Evolutionary conservation across 1,140 invertebrate species (phyloP).

Genomic region (Leptinotarsa lineolata): DNA sequence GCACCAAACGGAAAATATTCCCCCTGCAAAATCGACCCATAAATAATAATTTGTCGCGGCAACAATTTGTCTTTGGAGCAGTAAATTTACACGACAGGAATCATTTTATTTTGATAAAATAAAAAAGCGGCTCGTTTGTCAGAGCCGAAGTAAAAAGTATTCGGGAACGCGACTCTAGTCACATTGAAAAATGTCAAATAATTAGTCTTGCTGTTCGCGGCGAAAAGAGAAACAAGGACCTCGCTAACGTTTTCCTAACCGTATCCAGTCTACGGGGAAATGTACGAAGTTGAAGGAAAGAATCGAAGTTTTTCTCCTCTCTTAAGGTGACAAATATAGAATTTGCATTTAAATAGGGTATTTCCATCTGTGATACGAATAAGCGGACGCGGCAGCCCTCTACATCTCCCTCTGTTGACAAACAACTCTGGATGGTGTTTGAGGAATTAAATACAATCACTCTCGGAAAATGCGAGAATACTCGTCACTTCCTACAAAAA

Average conservation of each 20-base stretch:
- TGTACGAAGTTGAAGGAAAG: constrained; percentile 50
- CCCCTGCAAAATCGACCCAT: neutral
- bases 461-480: neutral
- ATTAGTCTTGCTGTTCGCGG: constrained; percentile 41
- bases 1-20: neutral
- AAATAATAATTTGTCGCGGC: constrained; percentile 23
- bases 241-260: constrained; percentile 22
- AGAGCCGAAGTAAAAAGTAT: constrained; percentile 30
- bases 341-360: constrained; percentile 75
- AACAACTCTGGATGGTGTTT: constrained; percentile 48
- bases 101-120: constrained; percentile 33
- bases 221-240: constrained; percentile 7
- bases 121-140: constrained; percentile 37
- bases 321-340: constrained; percentile 68
- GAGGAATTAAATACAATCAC: constrained; percentile 21
- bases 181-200: constrained; percentile 43
- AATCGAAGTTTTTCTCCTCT: constrained; percentile 55
- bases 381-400: neutral
- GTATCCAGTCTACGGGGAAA: constrained; percentile 50
- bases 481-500: no score
- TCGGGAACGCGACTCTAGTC: constrained; percentile 32
- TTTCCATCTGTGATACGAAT: constrained; percentile 64
- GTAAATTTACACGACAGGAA: constrained; percentile 24
- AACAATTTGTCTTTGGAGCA: constrained; percentile 16
- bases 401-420: constrained; percentile 43